Evolutionary conservation across 2,797 vertebrate species (phyloP), one percentile per base, ranked within the genome.

Genomic region (Pantherophis alleghaniensis): DNA sequence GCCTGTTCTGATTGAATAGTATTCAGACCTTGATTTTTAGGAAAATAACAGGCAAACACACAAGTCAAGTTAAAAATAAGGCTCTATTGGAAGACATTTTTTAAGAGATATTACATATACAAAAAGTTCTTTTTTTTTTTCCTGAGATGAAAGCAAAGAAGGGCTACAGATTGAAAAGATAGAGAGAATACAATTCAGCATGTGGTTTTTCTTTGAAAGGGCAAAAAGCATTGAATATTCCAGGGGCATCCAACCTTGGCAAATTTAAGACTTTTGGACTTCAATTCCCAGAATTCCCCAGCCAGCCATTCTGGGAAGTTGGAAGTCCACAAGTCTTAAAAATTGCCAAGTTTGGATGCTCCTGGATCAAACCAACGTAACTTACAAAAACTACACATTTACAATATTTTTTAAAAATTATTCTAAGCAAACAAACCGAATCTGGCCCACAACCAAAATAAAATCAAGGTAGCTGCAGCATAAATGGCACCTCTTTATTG

Each of bases 101-200:
- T 89, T 56, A 16, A 93, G 22, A 11, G 37, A 32, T 5, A 13
- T 16, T 20, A 26, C 3, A 2, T 0, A 26, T 53, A 59, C 53
- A 20, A 26, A 91, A 28, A 37, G 13, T 2, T 14, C n/a, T 53
- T 28, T 92, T n/a, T 42, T 42, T 1, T 86, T 47, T 16, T 3
- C 86, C 86, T 91, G 87, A 93, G 90, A 51, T 91, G 24, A 91
- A 89, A 37, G 87, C 51, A 88, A 26, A 37, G n/a, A 20, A 69
- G 28, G 63, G 69, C 37, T 79, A 79, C 69, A 79, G 69, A 37
- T 7, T 4, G 32, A 20, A n/a, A 74, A 74, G 32, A 37, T 20
- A 2, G 16, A 22, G 69, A 9, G 2, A 22, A 37, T 3, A 79
- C n/a, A 32, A 69, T 69, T 69, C 69, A 42, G 32, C 32, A 42